A percentile compares a stretch with the other conserved stretches of the same genome.
These are phyloP conservation scores for Xerus inauris DNA, from an alignment of 2,113 vertebrate genomes.

Conservation along the genomic window DNA sequence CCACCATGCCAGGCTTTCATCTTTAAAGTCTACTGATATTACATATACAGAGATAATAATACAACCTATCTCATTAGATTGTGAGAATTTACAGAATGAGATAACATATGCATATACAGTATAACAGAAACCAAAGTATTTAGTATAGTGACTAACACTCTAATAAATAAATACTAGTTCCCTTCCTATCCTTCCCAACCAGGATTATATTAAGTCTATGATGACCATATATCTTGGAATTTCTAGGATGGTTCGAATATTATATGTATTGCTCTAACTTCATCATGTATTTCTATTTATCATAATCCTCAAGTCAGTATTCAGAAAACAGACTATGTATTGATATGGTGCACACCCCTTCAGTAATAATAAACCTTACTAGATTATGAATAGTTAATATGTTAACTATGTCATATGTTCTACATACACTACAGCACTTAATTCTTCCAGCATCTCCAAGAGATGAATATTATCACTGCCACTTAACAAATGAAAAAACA, in stretches of 20 bases:
- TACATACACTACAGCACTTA: neutral
- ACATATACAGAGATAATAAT: neutral
- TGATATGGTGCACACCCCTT: neutral
- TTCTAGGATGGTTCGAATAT: neutral
- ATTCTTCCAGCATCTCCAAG: neutral
- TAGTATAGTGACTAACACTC: neutral
- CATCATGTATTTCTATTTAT: neutral
- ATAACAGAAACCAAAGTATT: neutral
- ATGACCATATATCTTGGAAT: neutral
- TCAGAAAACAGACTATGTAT: neutral
- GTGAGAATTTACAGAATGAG: neutral
- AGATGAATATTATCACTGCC: neutral
- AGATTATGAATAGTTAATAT: neutral
- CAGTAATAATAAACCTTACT: neutral
- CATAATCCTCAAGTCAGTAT: constrained; percentile 22
- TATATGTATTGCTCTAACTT: neutral
- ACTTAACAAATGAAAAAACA: constrained; percentile 18
- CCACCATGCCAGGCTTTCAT: neutral
- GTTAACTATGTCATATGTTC: neutral
- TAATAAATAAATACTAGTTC: neutral
- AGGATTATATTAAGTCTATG: neutral
- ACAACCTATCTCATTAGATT: neutral
- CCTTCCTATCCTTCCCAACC: neutral
- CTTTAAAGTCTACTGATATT: constrained; percentile 28
- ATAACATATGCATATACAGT: neutral